A percentile compares a stretch with the other conserved stretches of the same genome.
These are phyloP conservation scores for Battus philenor DNA, from an alignment of 1,140 invertebrate species.

Conservation along the genomic window DNA sequence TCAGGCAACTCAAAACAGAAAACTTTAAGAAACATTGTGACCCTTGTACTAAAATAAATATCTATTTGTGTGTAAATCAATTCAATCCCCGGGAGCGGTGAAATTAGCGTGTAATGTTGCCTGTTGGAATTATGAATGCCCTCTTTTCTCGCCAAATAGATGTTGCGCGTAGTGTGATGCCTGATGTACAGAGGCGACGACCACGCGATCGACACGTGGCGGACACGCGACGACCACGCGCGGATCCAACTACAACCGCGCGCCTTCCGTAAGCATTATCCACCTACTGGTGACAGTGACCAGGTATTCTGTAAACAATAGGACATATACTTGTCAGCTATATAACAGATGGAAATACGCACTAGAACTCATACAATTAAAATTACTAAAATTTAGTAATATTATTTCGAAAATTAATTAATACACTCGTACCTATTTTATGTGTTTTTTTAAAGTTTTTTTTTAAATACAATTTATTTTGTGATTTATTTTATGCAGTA, in stretches of 20 bases:
- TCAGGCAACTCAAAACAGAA: no score
- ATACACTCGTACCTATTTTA: no score
- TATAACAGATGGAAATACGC: no score
- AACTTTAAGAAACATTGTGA: no score
- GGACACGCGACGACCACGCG: slow-evolving; percentile 35
- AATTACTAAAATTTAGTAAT: no score
- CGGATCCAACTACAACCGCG: slow-evolving; percentile 24
- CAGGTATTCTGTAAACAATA: neutral
- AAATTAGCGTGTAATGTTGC: slow-evolving; percentile 74
- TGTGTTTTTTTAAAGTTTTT: no score
- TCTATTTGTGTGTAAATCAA: slow-evolving; percentile 39
- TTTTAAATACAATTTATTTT: no score
- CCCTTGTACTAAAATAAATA: neutral
- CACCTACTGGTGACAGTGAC: slow-evolving; percentile 16
- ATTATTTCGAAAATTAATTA: no score
- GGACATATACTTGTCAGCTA: no score
- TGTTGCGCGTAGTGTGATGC: slow-evolving; percentile 27
- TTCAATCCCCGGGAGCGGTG: slow-evolving; percentile 48
- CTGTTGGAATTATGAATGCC: slow-evolving; percentile 64
- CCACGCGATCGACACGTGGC: slow-evolving; percentile 30
- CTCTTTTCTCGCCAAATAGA: slow-evolving; percentile 43
- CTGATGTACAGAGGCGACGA: slow-evolving; percentile 21
- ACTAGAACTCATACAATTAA: no score
- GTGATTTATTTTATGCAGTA: no score
- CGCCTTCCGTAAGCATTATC: slow-evolving; percentile 28